Evolutionary conservation across 2,797 vertebrate species (phyloP).

Genomic region (Pelochelys cantorii): DNA sequence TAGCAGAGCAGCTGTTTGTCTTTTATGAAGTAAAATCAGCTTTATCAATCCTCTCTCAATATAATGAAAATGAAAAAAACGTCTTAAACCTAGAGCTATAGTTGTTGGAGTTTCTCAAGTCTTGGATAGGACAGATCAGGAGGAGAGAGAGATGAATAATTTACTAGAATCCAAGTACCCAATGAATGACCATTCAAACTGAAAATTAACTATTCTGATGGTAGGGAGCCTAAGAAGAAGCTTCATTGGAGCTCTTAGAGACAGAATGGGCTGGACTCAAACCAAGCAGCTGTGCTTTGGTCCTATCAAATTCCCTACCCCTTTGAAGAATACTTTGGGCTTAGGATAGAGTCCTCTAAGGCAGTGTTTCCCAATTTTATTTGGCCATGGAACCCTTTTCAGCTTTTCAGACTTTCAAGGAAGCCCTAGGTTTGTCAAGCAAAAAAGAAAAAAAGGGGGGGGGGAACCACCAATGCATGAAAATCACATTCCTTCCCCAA

Average conservation of each 20-base stretch:
- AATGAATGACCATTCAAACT: neutral
- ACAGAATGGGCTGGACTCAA: neutral
- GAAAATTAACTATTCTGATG: neutral
- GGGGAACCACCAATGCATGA: too few species aligned
- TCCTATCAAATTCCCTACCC: neutral
- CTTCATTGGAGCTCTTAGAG: neutral
- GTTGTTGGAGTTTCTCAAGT: neutral
- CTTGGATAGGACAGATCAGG: neutral
- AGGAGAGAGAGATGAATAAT: neutral
- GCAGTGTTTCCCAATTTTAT: too few species aligned
- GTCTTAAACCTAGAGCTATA: neutral
- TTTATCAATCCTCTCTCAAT: neutral
- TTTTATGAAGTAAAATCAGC: neutral
- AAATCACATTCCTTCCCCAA: too few species aligned
- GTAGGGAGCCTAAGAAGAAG: neutral
- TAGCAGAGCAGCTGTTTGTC: neutral
- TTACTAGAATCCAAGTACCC: neutral
- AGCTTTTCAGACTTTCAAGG: too few species aligned
- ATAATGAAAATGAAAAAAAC: neutral
- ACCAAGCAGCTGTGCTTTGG: neutral
- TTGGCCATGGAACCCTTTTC: too few species aligned
- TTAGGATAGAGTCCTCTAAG: neutral
- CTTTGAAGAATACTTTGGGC: neutral
- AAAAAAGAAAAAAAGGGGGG: too few species aligned
- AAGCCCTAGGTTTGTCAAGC: too few species aligned